Base-by-base conservation (phyloP, 2,888 invertebrate species). In the Agyllia agylla region DNA sequence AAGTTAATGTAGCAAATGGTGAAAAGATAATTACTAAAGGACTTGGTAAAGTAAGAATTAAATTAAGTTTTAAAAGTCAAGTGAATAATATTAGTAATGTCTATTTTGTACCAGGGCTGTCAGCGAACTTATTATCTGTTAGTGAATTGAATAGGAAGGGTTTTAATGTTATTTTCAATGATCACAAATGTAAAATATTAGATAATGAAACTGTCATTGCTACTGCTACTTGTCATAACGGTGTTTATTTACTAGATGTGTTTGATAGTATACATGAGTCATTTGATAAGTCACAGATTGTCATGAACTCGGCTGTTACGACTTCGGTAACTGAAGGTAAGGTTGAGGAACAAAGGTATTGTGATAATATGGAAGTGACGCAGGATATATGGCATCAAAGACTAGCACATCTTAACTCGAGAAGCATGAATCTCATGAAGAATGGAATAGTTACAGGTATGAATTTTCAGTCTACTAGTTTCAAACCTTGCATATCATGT, bases 401-500 rank as follows among this genome's bases (percentile, higher is more conserved):
- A 24, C 24, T 64, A 20, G 64, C 64, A 24, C 64, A 64, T 64
- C 64, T 64, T 13, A 64, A 64, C 24, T 64, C 20, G 24, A 64
- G 64, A 64, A 64, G 64, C 3, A 64, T 64, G 64, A 64, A 64
- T 3, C 64, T 64, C 20, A 64, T 64, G 64, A 64, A 64, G 64
- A 64, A 64, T 20, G 24, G 24, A 64, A 24, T 64, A 64, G 64
- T 64, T 13, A 64, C 24, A 64, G 64, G 64, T 64, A 64, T 64
- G 64, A 13, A 64, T 64, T 64, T 64, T 64, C 11, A 24, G 13
- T 64, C 64, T 64, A 64, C 64, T 64, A 64, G 13, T 20, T 64
- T 24, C 13, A 64, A 64, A 64, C 64, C 90, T 88, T 94, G 93
- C 27, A 95, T 87, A 91, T 94, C 93, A 35, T 85, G 93, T 75